Evolutionary conservation across 2,113 vertebrate species (phyloP).

Genomic region (Mirounga angustirostris): DNA sequence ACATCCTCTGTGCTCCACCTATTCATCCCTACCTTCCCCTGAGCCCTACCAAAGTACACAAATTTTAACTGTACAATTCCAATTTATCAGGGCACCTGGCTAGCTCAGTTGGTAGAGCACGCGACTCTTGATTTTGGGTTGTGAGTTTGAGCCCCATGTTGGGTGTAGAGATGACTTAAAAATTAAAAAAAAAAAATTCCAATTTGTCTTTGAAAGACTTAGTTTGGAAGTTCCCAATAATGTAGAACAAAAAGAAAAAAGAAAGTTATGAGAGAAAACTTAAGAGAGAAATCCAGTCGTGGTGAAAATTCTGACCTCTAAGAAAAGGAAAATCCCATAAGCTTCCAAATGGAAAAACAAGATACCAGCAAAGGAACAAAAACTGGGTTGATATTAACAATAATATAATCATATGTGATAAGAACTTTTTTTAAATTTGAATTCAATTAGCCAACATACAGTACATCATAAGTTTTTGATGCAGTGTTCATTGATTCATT

Average conservation of each 20-base stretch:
- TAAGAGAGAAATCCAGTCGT: neutral
- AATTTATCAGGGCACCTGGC: neutral
- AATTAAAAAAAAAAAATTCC: neutral
- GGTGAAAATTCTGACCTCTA: neutral
- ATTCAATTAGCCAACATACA: no score
- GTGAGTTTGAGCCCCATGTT: neutral
- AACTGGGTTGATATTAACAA: neutral
- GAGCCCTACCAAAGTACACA: neutral
- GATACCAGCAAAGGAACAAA: neutral
- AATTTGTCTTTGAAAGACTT: neutral
- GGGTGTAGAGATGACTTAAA: neutral
- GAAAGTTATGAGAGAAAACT: neutral
- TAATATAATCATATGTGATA: neutral
- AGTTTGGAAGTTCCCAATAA: conserved; percentile 18
- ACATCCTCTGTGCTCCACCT: neutral
- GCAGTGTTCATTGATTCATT: no score
- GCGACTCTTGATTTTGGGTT: neutral
- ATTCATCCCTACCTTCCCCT: neutral
- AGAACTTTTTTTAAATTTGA: neutral
- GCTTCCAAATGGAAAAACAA: neutral
- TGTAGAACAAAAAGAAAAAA: neutral
- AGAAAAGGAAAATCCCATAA: neutral
- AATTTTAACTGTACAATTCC: neutral
- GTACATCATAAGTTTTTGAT: no score
- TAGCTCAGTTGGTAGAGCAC: neutral